Evolutionary conservation across 2,888 invertebrate genomes (phyloP), one percentile per base, ranked within the genome.

Genomic region (Drosophila demipolita): DNA sequence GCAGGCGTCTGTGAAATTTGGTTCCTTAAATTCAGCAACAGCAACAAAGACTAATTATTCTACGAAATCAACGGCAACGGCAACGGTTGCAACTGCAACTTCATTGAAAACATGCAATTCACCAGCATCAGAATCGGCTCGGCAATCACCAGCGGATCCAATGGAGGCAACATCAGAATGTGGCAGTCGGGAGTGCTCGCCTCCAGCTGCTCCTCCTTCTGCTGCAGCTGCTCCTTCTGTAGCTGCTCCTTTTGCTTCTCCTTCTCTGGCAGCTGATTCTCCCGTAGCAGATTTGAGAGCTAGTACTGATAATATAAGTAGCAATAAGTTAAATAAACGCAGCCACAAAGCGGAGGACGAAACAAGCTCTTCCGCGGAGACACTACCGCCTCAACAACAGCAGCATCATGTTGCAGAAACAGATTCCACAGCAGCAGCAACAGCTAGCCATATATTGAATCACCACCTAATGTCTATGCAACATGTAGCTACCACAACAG

Each of bases 301-400:
- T 75, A 87, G 91, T 87, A 92, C 91, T 92, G 92, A 91, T 92
- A 92, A 83, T 88, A 78, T 91, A 91, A 90, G 89, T 91, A 89
- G 76, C 73, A 77, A 82, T 89, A 91, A 84, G 88, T 79, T 75
- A 75, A 73, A 61, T 65, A 79, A 73, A 58, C 66, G 50, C 67
- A 63, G 49, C 57, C 61, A 72, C 62, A 72, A 23, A 23, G 45
- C 45, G 23, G 23, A 33, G 3, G 36, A 54, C 9, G 62, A 33
- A 29, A 63, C 68, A 9, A 66, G 61, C 38, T 40, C 75, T 70
- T 55, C 20, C 40, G 48, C 74, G 32, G 54, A 58, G 57, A 53
- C 80, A 67, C 74, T 80, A 58, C 63, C 80, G 32, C 49, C 35
- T 15, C 69, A 65, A n/a, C 62, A n/a, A n/a, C 54, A 36, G 35